Base-by-base conservation (phyloP, 2,797 vertebrate genomes). In the Stomatorhinus walkeri region DNA sequence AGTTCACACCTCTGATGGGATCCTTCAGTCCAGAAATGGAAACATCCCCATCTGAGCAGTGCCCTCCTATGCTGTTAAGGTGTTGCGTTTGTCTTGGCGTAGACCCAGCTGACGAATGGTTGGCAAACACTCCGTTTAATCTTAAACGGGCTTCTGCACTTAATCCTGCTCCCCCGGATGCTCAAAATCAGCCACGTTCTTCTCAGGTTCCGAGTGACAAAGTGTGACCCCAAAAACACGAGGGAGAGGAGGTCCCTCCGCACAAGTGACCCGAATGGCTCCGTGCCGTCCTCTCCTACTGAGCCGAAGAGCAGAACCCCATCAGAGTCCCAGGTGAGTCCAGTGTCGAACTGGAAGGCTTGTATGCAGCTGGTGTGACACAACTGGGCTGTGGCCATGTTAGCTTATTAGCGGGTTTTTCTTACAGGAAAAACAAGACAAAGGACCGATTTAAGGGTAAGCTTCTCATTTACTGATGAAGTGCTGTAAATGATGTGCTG, bases 131-230 rank as follows among this genome's bases (percentile, higher is more conserved):
- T 24, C 14, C 46, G 28, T n/a, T n/a, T 52, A 14, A 54, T 87
- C 64, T 79, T 52, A 14, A 87, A 88, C 1, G 43, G 19, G 22
- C 9, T 84, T 22, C 46, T 12, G 12, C 43, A 84, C 1, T 48
- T 2, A 10, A 51, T 10, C n/a, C 81, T 48, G 81, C 40, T 22
- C 0, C n/a, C 1, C 22, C n/a, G 9, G 14, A 49, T 4, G 2
- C n/a, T 84, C 81, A 88, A 5, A 56, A 28, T 81, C 43, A 3
- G 3, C 89, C 81, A 51, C 52, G 22, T 28, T 0, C 87, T n/a
- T 7, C 54, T 64, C 92, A 99, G 98, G 93, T 99, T 99, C 92
- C 96, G 98, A 46, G 98, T 99, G 89, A 98, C 97, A 0, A 99
- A 98, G 94, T 96, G 96, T 90, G 98, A 99, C 88, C 94, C 95